Base-by-base conservation (phyloP, 2,888 invertebrate species). In the Leptothorax acervorum region DNA sequence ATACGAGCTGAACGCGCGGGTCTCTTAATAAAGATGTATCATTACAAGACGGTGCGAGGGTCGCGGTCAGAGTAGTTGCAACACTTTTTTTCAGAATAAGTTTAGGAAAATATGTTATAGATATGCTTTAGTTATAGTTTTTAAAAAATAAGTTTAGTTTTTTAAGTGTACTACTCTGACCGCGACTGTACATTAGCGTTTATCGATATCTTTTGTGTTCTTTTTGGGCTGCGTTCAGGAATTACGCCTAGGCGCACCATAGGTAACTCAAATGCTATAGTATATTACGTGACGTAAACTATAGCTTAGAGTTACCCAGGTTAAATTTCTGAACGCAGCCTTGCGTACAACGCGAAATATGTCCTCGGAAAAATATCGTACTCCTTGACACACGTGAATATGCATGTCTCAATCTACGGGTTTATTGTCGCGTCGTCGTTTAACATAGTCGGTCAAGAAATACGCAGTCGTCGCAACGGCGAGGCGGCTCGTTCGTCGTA, bases 311-410 rank as follows among this genome's bases (percentile, higher is more conserved):
- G 23, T 23, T 23, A 23, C 23, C 23, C 23, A 23, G 23, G 23
- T 23, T 23, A 0, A 23, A 23, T 23, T 23, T 23, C 23, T 23
- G 23, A 23, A 23, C 23, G 23, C 23, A 23, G 23, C 23, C 0
- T 73, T 2, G 28, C 48, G 35, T 60, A 23, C 57, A 23, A 48
- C 63, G 15, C 48, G 39, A 75, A 70, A 85, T 55, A 70, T 70
- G 53, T 55, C 57, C 79, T 68, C 31, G 78, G 82, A 53, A 73
- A 79, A 82, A 78, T 48, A 76, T 63, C 62, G 86, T 51, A 42
- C 23, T 81, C 83, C 83, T 87, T 85, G 86, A 87, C 85, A 85
- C 73, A 57, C 48, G 68, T 55, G 81, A 63, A 31, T 48, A 60
- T 15, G 6, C 35, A 60, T 76, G 83, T 82, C 85, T 82, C 84